Base-by-base conservation (phyloP, 2,888 invertebrate species). In the Sphaerophoria taeniata region DNA sequence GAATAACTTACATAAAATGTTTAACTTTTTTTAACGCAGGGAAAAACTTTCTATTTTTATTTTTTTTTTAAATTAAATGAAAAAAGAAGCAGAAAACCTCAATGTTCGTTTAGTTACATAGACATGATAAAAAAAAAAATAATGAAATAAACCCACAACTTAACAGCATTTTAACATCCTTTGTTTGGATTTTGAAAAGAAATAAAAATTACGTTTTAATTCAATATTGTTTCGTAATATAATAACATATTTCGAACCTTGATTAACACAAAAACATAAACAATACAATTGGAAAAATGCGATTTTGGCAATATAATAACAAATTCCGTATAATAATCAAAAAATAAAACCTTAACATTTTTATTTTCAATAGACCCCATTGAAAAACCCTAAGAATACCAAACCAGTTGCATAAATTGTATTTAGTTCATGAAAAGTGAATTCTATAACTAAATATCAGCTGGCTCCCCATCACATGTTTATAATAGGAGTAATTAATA, bases 301-400 rank as follows among this genome's bases (percentile, higher is more conserved):
- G 79, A 34, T 31, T 79, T 73, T 80, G 80, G 84, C 78, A 65
- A 75, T n/a, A 76, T 70, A 76, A 78, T 56, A 67, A 60, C 49
- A 39, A 77, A 81, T 70, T 75, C 56, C 63, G 78, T 69, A 60
- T 36, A 53, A 67, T n/a, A 61, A 65, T 33, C 72, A 51, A 60
- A n/a, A 81, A 81, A 81, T 70, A 58, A n/a, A 63, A 75, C 77
- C 75, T 7, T 6, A 63, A 58, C 69, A 71, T 72, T 85, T 79
- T 87, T 34, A 79, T 87, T 88, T 88, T 87, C 87, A 88, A 88
- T 88, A 88, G 88, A 83, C 65, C 79, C 87, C 88, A 73, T 43
- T 71, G 74, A 71, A 84, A 74, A 74, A 79, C 85, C 87, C 87
- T 75, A 70, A 14, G 85, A 88, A 86, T 70, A 76, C 88, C 87